These are phyloP conservation scores for Mormyrus iriodes DNA, from an alignment of 2,113 vertebrate genomes.

Conservation along the genomic window DNA sequence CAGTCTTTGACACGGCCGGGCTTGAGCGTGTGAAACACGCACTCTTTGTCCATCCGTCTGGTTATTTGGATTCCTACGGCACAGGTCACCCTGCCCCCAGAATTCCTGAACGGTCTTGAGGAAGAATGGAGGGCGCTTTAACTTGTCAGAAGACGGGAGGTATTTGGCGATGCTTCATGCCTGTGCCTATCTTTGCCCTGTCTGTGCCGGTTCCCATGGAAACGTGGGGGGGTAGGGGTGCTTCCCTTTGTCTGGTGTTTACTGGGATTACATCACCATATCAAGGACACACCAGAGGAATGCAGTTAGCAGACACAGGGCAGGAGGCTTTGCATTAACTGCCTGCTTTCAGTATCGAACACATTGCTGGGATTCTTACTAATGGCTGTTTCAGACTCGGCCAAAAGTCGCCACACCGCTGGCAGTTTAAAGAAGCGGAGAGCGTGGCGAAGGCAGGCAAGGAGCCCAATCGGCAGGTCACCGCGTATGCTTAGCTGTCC, in stretches of 20 bases:
- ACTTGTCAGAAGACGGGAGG: slow-evolving; percentile 1
- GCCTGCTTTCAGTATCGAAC: not conserved
- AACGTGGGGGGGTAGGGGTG: not conserved
- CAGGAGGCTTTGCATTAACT: not conserved
- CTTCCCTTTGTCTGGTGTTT: not conserved
- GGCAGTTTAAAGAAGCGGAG: too few relatives aligned
- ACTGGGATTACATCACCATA: slow-evolving; percentile 4
- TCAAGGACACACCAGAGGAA: slow-evolving; percentile 1
- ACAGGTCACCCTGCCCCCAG: not conserved
- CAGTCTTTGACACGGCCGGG: not conserved
- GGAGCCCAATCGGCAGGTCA: too few relatives aligned
- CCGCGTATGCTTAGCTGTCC: too few relatives aligned
- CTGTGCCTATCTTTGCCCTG: not conserved
- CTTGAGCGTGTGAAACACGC: not conserved
- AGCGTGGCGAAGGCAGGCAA: too few relatives aligned
- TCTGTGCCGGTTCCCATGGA: not conserved
- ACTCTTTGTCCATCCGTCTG: not conserved
- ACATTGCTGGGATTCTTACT: not conserved
- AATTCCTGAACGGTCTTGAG: not conserved
- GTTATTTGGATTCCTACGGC: not conserved
- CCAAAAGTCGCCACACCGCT: too few relatives aligned
- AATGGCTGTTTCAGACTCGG: too few relatives aligned
- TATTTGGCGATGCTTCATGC: not conserved
- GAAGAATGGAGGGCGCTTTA: not conserved
- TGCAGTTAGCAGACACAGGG: not conserved